phyloP scores from a whole-genome alignment of 1,140 invertebrate genomes.

The Leptinotarsa undecemlineata region DNA sequence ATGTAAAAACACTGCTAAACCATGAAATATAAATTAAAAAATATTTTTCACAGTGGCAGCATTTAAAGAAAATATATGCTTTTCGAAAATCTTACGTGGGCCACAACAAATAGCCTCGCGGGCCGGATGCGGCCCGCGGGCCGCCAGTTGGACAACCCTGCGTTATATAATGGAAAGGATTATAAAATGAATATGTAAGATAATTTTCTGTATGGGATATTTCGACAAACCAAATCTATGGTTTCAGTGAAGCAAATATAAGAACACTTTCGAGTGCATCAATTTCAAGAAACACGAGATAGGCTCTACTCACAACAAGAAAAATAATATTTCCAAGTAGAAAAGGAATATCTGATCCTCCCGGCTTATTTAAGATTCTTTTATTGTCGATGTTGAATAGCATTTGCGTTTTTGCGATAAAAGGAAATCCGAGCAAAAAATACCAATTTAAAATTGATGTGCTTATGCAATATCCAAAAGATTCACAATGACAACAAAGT shows the following conservation, averaged over 20 bases:
- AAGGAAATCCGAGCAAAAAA: background rate
- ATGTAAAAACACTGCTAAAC: too few relatives aligned
- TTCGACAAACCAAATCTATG: background rate
- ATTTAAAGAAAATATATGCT: too few relatives aligned
- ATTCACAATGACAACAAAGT: background rate
- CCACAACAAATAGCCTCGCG: too few relatives aligned
- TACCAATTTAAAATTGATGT: background rate
- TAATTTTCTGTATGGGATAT: background rate
- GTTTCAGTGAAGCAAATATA: background rate
- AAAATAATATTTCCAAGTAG: background rate
- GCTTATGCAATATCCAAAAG: conserved; percentile 2
- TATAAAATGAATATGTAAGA: too few relatives aligned
- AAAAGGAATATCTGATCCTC: conserved; percentile 3
- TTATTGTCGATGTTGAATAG: background rate
- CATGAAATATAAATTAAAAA: too few relatives aligned
- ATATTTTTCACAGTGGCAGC: too few relatives aligned
- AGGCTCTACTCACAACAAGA: background rate
- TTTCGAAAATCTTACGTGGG: too few relatives aligned
- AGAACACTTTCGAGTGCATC: background rate
- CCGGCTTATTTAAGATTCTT: conserved; percentile 1
- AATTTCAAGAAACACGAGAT: background rate
- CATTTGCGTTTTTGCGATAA: background rate
- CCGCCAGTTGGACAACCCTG: too few relatives aligned
- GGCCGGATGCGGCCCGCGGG: too few relatives aligned
- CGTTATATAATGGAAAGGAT: too few relatives aligned